Evolutionary conservation across 1,140 invertebrate species (phyloP), one percentile per base, ranked within the genome.

Genomic region (Chrysomallon squamiferum): DNA sequence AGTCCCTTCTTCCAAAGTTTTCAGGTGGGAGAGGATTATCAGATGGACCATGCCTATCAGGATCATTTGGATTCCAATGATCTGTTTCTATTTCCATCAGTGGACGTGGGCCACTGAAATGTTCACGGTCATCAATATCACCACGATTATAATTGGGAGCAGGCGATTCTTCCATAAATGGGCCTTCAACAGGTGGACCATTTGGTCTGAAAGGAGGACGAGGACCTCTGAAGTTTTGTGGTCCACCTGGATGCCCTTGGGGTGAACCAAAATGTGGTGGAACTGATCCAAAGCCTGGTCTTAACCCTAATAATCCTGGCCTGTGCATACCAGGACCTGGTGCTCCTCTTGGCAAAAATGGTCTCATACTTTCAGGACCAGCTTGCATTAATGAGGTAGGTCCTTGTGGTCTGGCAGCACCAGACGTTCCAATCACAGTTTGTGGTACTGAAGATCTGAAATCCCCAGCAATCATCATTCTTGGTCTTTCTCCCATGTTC

Each of bases 301-400:
- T 56, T 1, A 59, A 22, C 6, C 65, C 65, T 25, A 75, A 68
- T 5, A 80, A 61, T 7, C 72, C 76, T 30, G 76, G 69, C 52
- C 71, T 63, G 3, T 65, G 60, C 5, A 65, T 69, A 49, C 60
- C 52, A 54, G 50, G 50, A 6, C 45, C 45, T 47, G 45, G 45
- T 13, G 65, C 49, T 25, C 58, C 61, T 33, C 69, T 56, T 22
- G 69, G 69, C 7, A 54, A 50, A n/a, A 59, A 38, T 25, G 49
- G 35, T 15, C 35, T 38, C 35, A 38, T 38, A 5, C 35, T 15
- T 56, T 54, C 29, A 30, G 71, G 66, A 25, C 58, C 65, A 62
- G 61, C 41, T 0, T 62, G 56, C 29, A 52, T 58, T 54, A 57
- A 33, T 35, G 29, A 15, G 38, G 49, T 45, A 2, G 65, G 65